Evolutionary conservation across 2,888 invertebrate species (phyloP).

Genomic region (Carcina quercana): DNA sequence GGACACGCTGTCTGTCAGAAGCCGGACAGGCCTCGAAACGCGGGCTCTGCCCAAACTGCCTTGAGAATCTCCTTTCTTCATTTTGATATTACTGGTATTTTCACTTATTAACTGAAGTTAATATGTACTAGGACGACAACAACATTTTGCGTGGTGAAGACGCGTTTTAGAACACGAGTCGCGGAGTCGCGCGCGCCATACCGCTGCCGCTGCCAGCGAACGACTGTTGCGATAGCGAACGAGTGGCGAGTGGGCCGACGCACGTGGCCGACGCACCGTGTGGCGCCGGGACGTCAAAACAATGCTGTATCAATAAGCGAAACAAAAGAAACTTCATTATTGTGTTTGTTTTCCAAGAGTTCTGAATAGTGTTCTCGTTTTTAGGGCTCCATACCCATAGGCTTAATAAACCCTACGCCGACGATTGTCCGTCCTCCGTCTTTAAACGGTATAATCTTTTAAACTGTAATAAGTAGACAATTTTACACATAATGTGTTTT

Average conservation of each 20-base stretch:
- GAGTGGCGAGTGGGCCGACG: conserved; percentile 28
- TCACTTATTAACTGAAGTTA: not conserved
- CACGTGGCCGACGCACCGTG: conserved; percentile 44
- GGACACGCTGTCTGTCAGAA: conserved; percentile 59
- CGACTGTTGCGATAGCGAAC: conserved; percentile 50
- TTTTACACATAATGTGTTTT: too few species aligned
- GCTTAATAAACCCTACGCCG: too few species aligned
- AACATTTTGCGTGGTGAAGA: conserved; percentile 14
- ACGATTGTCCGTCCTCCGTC: too few species aligned
- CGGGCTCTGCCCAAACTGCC: conserved; percentile 38
- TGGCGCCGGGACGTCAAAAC: conserved; percentile 33
- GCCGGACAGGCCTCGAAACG: conserved; percentile 42
- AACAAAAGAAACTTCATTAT: too few species aligned
- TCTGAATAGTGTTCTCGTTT: too few species aligned
- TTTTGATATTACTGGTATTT: conserved; percentile 26
- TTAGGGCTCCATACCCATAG: too few species aligned
- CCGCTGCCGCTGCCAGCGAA: conserved; percentile 28
- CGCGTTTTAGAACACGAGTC: conserved; percentile 39
- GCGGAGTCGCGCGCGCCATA: conserved; percentile 14
- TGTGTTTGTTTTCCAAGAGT: too few species aligned
- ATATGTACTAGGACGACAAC: not conserved
- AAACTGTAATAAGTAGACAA: too few species aligned
- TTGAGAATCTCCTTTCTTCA: conserved; percentile 51
- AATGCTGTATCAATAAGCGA: too few species aligned
- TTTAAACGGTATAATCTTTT: too few species aligned